phyloP scores from a whole-genome alignment of 2,888 invertebrate genomes.

The Pollenia griseotomentosa region DNA sequence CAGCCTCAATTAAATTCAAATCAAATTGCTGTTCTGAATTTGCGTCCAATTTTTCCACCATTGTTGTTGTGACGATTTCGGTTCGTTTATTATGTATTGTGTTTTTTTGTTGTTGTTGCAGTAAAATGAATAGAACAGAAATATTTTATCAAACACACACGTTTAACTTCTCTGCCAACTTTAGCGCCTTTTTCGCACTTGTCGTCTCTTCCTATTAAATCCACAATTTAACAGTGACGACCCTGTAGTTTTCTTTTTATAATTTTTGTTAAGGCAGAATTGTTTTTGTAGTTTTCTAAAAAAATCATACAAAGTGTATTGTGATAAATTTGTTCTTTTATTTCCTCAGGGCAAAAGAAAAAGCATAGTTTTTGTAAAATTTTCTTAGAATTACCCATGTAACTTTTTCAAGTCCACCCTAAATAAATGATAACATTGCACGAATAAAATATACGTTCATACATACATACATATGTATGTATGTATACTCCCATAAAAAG shows the following conservation, averaged over 20 bases:
- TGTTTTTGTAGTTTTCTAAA: background rate
- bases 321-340: background rate
- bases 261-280: background rate
- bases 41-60: constrained; percentile 82
- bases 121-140: constrained; percentile 9
- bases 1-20: constrained; percentile 82
- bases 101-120: constrained; percentile 65
- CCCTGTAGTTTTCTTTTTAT: constrained; percentile 42
- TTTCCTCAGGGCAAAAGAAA: background rate
- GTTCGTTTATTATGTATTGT: background rate
- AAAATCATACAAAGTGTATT: background rate
- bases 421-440: background rate
- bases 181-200: constrained; percentile 66
- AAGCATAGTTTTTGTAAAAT: no score
- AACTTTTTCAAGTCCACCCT: background rate
- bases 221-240: constrained; percentile 53
- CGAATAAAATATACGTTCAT: background rate
- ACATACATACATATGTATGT: constrained; percentile 1
- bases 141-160: constrained; percentile 21
- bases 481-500: background rate
- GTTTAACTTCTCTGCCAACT: constrained; percentile 64
- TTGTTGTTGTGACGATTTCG: constrained; percentile 58
- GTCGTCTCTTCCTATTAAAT: constrained; percentile 8
- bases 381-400: background rate
- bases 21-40: constrained; percentile 82